Base-by-base conservation (phyloP, 1,140 invertebrate species). In the Polypedilum vanderplanki region DNA sequence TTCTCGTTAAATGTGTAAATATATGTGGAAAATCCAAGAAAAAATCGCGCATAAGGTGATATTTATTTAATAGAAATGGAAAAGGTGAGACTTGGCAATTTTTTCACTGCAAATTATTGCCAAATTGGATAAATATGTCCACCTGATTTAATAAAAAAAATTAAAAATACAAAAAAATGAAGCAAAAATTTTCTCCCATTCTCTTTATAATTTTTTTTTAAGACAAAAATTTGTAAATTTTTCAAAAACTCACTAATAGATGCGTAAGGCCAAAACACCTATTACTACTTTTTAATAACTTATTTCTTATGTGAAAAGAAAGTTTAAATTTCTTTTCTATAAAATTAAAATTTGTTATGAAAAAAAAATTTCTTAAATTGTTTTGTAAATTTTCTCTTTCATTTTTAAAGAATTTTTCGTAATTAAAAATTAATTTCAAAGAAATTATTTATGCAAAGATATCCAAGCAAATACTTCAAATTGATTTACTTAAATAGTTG, bases 31-130 rank as follows among this genome's bases (percentile, higher is more conserved):
- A 70, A 70, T 70, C 65, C 65, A 70, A 70, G 20, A 70, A 22
- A 18, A 70, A 70, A 70, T 70, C 65, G 65, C 65, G 65, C 65
- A 70, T 70, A 70, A 70, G 20, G 65, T 70, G 65, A 70, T 70
- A 70, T 20, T 70, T 70, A 70, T 70, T 70, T 70, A 33, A 18
- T 70, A 70, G 65, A n/a, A 57, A n/a, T 12, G 18, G 17, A 67
- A 67, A 70, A 20, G 65, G 65, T 70, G 65, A 18, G 20, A 20
- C 20, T 70, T 57, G 65, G 46, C n/a, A n/a, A 57, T 57, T 57
- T 12, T 57, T 33, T 33, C 12, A 57, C 3, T 57, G 46, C 46
- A 57, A 33, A 33, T 33, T 15, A 15, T 70, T 70, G 65, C 65
- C 20, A 20, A 70, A 70, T 70, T 70, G 65, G 65, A 70, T 70